Base-by-base conservation (phyloP, 2,113 vertebrate species). In the Murina feae region DNA sequence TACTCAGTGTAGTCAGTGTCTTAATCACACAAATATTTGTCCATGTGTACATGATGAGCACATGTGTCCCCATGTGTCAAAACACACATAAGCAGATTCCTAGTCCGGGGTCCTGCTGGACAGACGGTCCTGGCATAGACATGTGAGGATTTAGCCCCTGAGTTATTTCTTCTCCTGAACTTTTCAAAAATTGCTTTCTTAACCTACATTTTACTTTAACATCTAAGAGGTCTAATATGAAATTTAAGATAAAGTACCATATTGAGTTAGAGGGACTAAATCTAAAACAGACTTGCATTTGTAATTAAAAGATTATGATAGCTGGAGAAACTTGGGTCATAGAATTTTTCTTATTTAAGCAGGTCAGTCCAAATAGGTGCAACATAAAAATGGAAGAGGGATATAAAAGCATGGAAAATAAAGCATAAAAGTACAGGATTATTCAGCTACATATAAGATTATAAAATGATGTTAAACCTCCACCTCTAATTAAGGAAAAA, bases 181-280 rank as follows among this genome's bases (percentile, higher is more conserved):
- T 83, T 93, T 39, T 85, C 32, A 88, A 94, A 95, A 78, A n/a
- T 14, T 91, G 42, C 47, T 95, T 92, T 80, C 55, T 90, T 75
- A 75, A 68, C 53, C 83, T 82, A 25, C 13, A 79, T 79, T 94
- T 89, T 66, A 63, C 35, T 72, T 83, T 71, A 91, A 74, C 18
- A 80, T 95, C n/a, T 42, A 96, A 79, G 21, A 74, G 51, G 20
- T 30, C 35, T 47, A 82, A 65, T 66, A 86, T 51, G 55, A 95
- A 92, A 92, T 91, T 95, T 94, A 84, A 89, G 55, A 89, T 86
- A 65, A 93, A 92, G 63, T 25, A 82, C 23, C 30, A 47, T 55
- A 93, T 6, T 95, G 83, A 93, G 42, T 92, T 81, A 85, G 66
- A 92, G 20, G 20, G 60, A 69, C 0, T 83, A 44, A 95, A 78